Percentiles rank a stretch among this genome's conserved stretches.
Evolutionary conservation across 2,797 vertebrate genomes (phyloP).

Genomic region (Myoxocephalus aenaeus): DNA sequence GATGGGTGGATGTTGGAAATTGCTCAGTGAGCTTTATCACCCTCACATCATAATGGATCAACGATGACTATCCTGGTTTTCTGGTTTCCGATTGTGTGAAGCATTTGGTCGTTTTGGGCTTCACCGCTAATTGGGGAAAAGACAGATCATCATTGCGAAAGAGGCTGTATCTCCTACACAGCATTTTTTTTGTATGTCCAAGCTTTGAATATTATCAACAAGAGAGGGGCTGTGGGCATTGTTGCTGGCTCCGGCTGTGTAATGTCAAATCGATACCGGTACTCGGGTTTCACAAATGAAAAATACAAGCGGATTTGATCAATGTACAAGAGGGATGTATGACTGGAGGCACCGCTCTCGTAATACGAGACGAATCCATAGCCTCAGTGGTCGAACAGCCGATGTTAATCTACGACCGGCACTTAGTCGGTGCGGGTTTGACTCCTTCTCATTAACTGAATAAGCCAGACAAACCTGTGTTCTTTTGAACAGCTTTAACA

Average conservation of each 20-base stretch:
- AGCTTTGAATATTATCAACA: constrained; percentile 72
- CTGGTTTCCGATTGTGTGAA: constrained; percentile 38
- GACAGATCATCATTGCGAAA: constrained; percentile 62
- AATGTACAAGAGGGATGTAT: constrained; percentile 72
- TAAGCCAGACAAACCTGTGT: constrained; percentile 32
- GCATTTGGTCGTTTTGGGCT: constrained; percentile 23
- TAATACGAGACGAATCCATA: constrained; percentile 65
- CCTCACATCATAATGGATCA: constrained; percentile 21
- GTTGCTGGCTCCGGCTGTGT: constrained; percentile 54
- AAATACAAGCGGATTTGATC: constrained; percentile 79
- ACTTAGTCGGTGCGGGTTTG: constrained; percentile 36
- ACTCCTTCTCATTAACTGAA: constrained; percentile 45
- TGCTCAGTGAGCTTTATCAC: constrained; percentile 14
- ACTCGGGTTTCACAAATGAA: constrained; percentile 75
- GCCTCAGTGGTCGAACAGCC: constrained; percentile 23
- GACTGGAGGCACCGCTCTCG: constrained; percentile 60
- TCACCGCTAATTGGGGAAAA: constrained; percentile 51
- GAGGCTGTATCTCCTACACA: constrained; percentile 47
- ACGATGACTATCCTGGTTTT: constrained; percentile 37
- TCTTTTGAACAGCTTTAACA: constrained; percentile 18
- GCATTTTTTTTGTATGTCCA: constrained; percentile 50
- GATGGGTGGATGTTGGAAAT: constrained; percentile 29
- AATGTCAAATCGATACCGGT: constrained; percentile 77
- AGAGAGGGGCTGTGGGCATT: constrained; percentile 50
- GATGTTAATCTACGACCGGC: constrained; percentile 56